Evolutionary conservation across 1,140 invertebrate species (phyloP), one percentile per base, ranked within the genome.

Genomic region (Ceratosolen fusciceps): DNA sequence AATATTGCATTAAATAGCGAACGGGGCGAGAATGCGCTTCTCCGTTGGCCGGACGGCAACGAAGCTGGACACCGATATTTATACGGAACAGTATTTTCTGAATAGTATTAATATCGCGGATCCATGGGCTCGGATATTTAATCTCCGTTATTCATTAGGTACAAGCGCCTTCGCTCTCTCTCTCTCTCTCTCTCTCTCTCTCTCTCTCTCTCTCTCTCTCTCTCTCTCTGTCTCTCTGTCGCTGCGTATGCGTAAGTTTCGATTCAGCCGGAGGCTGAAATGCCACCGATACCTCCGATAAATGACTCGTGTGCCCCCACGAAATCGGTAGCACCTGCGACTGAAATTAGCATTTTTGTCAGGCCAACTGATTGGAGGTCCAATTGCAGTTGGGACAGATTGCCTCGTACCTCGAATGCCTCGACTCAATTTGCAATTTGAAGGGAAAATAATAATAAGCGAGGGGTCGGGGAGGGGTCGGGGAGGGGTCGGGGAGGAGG

Each of bases 61-160:
- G 10, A 19, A 5, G 39, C 39, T 43, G 39, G 49, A 3, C 9
- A 52, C n/a, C n/a, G n/a, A n/a, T n/a, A n/a, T n/a, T n/a, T n/a
- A n/a, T n/a, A n/a, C n/a, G n/a, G n/a, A n/a, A n/a, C 0, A 37
- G 24, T 21, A 37, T 31, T 37, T 26, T 21, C 37, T 65, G 60
- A 37, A 65, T 37, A 65, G n/a, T n/a, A n/a, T 65, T 65, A 37
- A 31, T 65, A 37, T 4, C 37, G 19, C n/a, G n/a, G 37, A 19
- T 3, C 60, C 31, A 65, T 65, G 31, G 21, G 37, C 34, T n/a
- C n/a, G 31, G 7, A n/a, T n/a, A 31, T 12, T 65, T 65, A 16
- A 65, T 65, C 60, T n/a, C 31, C 31, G 37, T 65, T 16, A 65
- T 65, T 65, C 60, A 65, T 65, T 37, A 24, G 19, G 19, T 65